Percentiles rank a stretch among this genome's conserved stretches.
Conservation (phyloP, 2,888 invertebrate species). For the Brachyptera putata region DNA sequence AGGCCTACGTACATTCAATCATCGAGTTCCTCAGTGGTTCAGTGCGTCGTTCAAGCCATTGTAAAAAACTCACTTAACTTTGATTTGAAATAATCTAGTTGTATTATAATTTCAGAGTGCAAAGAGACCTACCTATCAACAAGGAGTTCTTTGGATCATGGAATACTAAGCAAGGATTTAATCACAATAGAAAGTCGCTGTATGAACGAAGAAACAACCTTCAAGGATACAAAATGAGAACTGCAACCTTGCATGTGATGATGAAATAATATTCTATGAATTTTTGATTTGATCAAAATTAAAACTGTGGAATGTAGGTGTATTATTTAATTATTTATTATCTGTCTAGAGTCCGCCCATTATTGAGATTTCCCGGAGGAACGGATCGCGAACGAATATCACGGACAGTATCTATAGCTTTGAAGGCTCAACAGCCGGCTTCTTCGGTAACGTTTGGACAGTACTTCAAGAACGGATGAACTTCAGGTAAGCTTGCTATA, state of each 20-base stretch:
- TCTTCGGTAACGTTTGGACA: conserved; percentile 9
- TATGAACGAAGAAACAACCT: conserved; percentile 11
- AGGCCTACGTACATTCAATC: too few species aligned
- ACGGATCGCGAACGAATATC: too few species aligned
- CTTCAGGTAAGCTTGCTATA: neutral
- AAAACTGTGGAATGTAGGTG: too few species aligned
- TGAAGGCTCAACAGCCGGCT: too few species aligned
- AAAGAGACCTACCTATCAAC: neutral
- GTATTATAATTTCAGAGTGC: neutral
- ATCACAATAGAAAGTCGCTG: neutral
- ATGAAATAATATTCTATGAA: too few species aligned
- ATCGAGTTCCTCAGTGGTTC: too few species aligned
- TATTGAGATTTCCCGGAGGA: neutral
- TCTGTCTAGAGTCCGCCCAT: conserved; percentile 19
- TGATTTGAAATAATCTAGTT: neutral
- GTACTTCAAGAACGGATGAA: conserved; percentile 12
- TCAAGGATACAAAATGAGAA: neutral
- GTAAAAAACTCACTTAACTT: neutral
- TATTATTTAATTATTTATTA: too few species aligned
- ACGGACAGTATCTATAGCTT: too few species aligned
- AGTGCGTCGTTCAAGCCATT: too few species aligned
- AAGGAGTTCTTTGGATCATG: neutral
- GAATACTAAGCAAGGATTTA: neutral
- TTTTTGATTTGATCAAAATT: too few species aligned
- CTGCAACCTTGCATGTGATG: conserved; percentile 4